Conservation (phyloP, 92 coral and sea anemone species). For the Porites rus region DNA sequence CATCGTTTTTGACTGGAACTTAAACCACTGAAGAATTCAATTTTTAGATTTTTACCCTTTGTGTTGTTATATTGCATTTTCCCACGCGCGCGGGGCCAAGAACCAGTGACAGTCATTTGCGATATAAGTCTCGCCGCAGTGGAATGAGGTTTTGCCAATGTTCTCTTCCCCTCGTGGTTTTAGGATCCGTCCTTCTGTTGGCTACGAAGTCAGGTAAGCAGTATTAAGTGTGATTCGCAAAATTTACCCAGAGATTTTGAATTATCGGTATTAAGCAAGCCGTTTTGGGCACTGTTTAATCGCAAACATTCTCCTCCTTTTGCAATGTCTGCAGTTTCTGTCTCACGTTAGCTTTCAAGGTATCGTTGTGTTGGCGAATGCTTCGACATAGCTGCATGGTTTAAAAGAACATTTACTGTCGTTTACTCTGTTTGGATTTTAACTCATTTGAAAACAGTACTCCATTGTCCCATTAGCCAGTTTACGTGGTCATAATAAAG, state of each 20-base stretch:
- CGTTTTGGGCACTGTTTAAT: not conserved
- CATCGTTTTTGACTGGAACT: conserved; percentile 39
- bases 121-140: conserved; percentile 3
- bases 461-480: not conserved
- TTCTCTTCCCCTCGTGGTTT: conserved; percentile 20
- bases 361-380: not conserved
- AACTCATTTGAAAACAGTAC: not conserved
- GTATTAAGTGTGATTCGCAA: not conserved
- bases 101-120: conserved; percentile 3
- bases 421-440: not conserved
- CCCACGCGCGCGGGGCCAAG: conserved; percentile 9
- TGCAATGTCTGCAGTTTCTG: conserved; percentile 12
- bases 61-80: not conserved
- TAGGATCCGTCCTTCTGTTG: conserved; percentile 7
- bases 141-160: conserved; percentile 28
- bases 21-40: conserved; percentile 34
- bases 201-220: conserved; percentile 35
- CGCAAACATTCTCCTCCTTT: not conserved
- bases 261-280: not conserved
- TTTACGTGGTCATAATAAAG: not conserved
- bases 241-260: not conserved
- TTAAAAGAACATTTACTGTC: not conserved
- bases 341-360: not conserved
- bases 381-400: not conserved
- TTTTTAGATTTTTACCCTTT: conserved; percentile 19